Conservation (phyloP, 2,888 invertebrate genomes). For the Eumacrocentrus americanus region DNA sequence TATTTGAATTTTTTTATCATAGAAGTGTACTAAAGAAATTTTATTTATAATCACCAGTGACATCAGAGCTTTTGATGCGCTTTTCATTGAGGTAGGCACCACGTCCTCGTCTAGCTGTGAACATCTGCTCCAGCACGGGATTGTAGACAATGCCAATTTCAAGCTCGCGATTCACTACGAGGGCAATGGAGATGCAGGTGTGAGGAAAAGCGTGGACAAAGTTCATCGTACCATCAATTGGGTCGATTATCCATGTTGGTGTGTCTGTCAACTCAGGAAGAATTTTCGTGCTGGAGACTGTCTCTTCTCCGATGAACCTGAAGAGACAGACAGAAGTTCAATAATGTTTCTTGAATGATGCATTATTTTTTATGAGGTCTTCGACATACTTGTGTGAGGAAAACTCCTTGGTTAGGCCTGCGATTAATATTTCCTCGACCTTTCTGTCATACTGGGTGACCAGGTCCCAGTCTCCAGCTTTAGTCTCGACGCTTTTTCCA, state of each 20-base stretch:
- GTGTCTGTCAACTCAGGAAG: constrained; percentile 71
- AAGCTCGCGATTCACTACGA: constrained; percentile 66
- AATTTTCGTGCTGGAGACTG: constrained; percentile 59
- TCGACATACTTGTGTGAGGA: constrained; percentile 69
- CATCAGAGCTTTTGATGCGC: constrained; percentile 65
- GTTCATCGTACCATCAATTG: constrained; percentile 88
- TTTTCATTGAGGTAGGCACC: constrained; percentile 78
- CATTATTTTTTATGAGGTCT: not conserved
- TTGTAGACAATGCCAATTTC: constrained; percentile 78
- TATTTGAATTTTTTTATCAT: not conserved
- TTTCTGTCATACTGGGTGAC: constrained; percentile 81
- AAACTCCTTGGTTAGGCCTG: constrained; percentile 65
- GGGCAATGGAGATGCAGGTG: constrained; percentile 74
- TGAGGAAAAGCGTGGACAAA: constrained; percentile 77
- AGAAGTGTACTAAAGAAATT: no score
- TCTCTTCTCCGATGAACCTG: constrained; percentile 85
- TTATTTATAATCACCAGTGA: constrained; percentile 59
- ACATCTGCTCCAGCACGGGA: constrained; percentile 75
- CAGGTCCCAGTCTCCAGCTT: constrained; percentile 74
- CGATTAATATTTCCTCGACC: constrained; percentile 76
- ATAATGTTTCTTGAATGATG: not conserved
- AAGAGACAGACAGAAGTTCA: not conserved
- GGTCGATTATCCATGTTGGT: constrained; percentile 87
- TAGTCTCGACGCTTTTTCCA: constrained; percentile 63
- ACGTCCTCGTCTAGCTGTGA: constrained; percentile 71